Evolutionary conservation across 2,888 invertebrate species (phyloP).

Genomic region (Acleris holmiana): DNA sequence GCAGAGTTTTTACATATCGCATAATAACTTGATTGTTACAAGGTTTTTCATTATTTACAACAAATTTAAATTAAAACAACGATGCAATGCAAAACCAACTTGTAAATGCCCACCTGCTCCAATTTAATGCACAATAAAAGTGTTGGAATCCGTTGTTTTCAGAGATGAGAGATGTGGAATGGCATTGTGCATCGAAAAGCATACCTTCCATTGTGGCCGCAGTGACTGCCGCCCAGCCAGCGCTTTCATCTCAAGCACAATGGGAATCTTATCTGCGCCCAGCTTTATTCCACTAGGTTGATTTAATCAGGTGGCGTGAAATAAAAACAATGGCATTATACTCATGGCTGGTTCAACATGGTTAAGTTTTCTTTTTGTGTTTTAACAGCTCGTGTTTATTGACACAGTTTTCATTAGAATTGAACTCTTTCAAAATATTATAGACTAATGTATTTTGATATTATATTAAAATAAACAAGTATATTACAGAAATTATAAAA

Average conservation of each 20-base stretch:
- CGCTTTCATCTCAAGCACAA: constrained; percentile 68
- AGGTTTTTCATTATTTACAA: neutral
- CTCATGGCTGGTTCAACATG: constrained; percentile 10
- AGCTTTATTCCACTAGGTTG: constrained; percentile 62
- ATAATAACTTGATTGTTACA: neutral
- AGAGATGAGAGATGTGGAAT: constrained; percentile 69
- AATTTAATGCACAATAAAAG: constrained; percentile 77
- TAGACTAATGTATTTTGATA: no score
- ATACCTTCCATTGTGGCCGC: constrained; percentile 57
- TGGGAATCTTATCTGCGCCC: constrained; percentile 68
- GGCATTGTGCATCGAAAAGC: constrained; percentile 69
- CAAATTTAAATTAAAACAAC: constrained; percentile 44
- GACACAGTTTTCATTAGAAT: no score
- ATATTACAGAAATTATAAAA: no score
- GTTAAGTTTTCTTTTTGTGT: constrained; percentile 3
- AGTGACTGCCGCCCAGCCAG: constrained; percentile 45
- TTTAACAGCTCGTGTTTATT: neutral
- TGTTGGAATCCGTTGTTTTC: constrained; percentile 73
- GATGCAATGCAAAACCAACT: constrained; percentile 41
- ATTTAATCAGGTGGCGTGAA: constrained; percentile 58
- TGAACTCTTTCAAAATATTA: no score
- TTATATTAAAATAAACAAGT: no score
- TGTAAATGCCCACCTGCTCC: constrained; percentile 66
- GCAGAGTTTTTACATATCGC: no score
- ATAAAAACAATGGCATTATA: constrained; percentile 35